Evolutionary conservation across 1,140 invertebrate species (phyloP).

Genomic region (Apis florea): DNA sequence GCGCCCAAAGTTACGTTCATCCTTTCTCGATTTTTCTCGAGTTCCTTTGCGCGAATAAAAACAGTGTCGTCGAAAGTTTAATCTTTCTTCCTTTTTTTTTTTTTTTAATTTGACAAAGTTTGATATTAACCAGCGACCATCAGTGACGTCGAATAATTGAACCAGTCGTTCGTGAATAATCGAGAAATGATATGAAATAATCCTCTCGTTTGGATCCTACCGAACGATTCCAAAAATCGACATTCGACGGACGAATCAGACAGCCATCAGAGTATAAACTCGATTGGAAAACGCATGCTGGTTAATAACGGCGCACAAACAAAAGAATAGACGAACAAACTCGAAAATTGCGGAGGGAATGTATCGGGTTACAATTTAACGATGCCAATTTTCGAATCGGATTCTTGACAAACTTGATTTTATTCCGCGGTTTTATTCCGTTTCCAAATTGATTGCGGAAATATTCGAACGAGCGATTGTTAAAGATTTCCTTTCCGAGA

Average conservation of each 20-base stretch:
- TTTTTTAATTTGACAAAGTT: no score
- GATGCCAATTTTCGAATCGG: slow-evolving; percentile 3
- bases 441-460: background rate
- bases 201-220: background rate
- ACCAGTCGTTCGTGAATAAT: no score
- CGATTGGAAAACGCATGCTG: background rate
- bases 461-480: background rate
- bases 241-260: background rate
- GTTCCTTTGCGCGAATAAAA: background rate
- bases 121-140: no score
- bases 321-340: background rate
- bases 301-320: background rate
- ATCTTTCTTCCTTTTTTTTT: no score
- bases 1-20: slow-evolving; percentile 1
- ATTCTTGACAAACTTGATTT: slow-evolving; percentile 13
- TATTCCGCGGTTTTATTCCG: background rate
- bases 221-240: background rate
- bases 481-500: background rate
- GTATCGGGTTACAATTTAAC: background rate
- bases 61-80: no score
- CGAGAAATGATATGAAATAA: background rate
- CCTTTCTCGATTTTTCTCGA: slow-evolving; percentile 27
- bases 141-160: no score
- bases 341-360: background rate
- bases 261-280: background rate